A percentile compares a stretch with the other conserved stretches of the same genome.
Conservation (phyloP, 2,888 invertebrate genomes). For the Polymixis flavicincta region DNA sequence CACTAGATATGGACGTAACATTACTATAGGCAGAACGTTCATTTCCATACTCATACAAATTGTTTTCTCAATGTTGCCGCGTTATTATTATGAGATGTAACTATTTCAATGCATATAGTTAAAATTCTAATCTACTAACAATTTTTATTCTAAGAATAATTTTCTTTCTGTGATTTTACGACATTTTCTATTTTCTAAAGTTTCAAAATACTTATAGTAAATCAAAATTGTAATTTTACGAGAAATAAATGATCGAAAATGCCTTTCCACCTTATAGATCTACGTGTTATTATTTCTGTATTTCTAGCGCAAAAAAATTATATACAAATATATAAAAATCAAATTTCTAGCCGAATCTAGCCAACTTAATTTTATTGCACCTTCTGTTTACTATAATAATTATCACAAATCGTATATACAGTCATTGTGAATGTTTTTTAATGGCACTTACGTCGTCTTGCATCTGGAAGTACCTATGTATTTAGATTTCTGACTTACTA, state of each 20-base stretch:
- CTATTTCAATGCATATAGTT: constrained; percentile 52
- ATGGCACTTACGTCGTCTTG: constrained; percentile 64
- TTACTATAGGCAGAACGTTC: constrained; percentile 64
- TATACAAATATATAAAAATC: constrained; percentile 47
- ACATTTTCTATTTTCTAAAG: constrained; percentile 36
- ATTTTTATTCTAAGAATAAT: constrained; percentile 42
- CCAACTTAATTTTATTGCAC: constrained; percentile 70
- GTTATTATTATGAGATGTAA: constrained; percentile 57
- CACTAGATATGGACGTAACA: constrained; percentile 68
- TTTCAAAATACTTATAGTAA: constrained; percentile 44
- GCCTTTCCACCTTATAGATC: constrained; percentile 44
- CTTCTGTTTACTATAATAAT: constrained; percentile 61
- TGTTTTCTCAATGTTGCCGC: constrained; percentile 56
- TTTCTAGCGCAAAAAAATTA: constrained; percentile 54
- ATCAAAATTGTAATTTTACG: constrained; percentile 39
- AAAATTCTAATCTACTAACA: constrained; percentile 56
- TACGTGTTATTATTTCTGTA: constrained; percentile 49
- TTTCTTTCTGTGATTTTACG: constrained; percentile 56
- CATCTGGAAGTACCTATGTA: constrained; percentile 11
- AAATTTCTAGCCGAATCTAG: constrained; percentile 66
- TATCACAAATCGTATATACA: constrained; percentile 66
- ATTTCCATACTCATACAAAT: constrained; percentile 43
- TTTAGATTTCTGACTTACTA: constrained; percentile 6
- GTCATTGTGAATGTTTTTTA: constrained; percentile 70
- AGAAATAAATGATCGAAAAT: constrained; percentile 38